Evolutionary conservation across 1,140 invertebrate genomes (phyloP), one percentile per base, ranked within the genome.

Genomic region (Phenacoccus solenopsis): DNA sequence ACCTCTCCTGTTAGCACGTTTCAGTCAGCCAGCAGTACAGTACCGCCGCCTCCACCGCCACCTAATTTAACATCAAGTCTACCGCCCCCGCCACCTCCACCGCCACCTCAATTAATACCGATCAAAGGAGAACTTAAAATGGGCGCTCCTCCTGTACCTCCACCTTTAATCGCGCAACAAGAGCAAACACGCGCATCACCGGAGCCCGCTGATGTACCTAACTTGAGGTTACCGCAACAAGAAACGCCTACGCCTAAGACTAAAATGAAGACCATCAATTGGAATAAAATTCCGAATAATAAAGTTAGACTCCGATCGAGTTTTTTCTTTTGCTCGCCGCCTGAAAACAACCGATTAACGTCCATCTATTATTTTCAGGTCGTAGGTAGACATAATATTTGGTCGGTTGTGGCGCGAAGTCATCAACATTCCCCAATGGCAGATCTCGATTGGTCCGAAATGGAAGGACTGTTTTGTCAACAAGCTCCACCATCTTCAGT

Each of bases 191-290:
- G 79, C 67, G 77, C 74, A 75, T 77, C 80, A 16, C 76, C 76
- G 71, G 76, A 74, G 28, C 68, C 71, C 9, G 56, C 70, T n/a
- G 70, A 73, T 13, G 73, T 49, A 16, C 73, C 28, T 80, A 80
- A 69, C 74, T 49, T 49, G 16, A 49, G 83, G 75, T 81, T 94
- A 73, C 91, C 91, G 1, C 91, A 94, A 76, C 90, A 93, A 78
- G 88, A 91, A 74, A 94, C 87, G 49, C 92, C 92, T 0, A 87
- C 88, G 57, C 93, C 93, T 2, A 90, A 90, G 79, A 85, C 89
- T n/a, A 94, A 94, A 78, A 94, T 95, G 93, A 93, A 93, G 79
- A 93, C 93, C 3, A 87, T 95, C 71, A 96, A 96, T 77, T 95
- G 93, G 93, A 92, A 90, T 77, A 94, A 94, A 79, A 94, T 96